Evolutionary conservation across 2,113 vertebrate species (phyloP).

Genomic region (Penelope pileata): DNA sequence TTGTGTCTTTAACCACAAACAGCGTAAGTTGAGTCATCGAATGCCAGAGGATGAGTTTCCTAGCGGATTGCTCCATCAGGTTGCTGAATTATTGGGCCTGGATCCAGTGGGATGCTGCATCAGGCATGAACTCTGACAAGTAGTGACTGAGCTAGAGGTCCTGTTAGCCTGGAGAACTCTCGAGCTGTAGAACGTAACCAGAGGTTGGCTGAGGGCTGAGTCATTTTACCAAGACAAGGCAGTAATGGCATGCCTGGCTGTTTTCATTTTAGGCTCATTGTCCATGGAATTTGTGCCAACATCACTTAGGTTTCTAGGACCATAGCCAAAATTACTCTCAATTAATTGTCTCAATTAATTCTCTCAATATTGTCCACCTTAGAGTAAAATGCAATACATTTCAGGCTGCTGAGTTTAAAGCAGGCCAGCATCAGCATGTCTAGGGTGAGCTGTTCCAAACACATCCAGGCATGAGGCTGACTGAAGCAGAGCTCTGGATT

Average conservation of each 20-base stretch:
- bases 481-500: neutral
- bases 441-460: neutral
- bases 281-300: neutral
- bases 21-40: conserved; percentile 11
- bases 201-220: conserved; percentile 1
- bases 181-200: neutral
- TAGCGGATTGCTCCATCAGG: neutral
- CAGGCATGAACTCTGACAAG: neutral
- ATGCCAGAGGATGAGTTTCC: conserved; percentile 30
- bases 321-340: neutral
- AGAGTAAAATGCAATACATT: neutral
- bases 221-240: neutral
- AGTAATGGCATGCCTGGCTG: neutral
- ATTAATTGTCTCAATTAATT: neutral
- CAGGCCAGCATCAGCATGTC: neutral
- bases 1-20: neutral
- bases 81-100: neutral
- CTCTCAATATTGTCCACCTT: neutral
- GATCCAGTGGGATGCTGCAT: neutral
- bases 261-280: neutral
- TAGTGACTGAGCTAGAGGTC: neutral
- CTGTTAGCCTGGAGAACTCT: neutral
- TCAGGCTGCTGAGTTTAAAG: neutral
- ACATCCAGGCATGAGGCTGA: neutral
- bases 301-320: neutral